Base-by-base conservation (phyloP, 1,140 invertebrate genomes). In the Solenopsis invicta region DNA sequence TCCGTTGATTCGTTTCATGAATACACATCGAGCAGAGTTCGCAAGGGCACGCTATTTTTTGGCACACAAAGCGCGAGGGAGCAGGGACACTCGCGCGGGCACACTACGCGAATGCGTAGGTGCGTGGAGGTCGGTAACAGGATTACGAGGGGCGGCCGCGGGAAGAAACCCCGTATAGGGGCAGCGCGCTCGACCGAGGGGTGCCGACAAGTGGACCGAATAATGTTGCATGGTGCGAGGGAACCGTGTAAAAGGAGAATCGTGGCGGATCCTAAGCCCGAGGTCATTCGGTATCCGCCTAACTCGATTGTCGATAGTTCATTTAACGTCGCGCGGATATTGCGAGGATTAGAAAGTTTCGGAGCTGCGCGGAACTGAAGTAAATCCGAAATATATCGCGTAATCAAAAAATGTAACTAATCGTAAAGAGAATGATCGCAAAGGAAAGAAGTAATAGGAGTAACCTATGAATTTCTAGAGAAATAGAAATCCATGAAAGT, bases 131-230 rank as follows among this genome's bases (percentile, higher is more conserved):
- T 87, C 78, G 78, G 80, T 93, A 93, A 93, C 90, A 88, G 92
- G 92, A 93, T 93, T 93, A 92, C 56, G 86, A 84, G 85, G 92
- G 89, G 89, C 59, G 88, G 77, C 72, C 74, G 56, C 54, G 59
- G 21, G 50, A 66, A 71, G 85, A 64, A 71, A 18, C 66, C 52
- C n/a, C 0, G 85, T 66, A 89, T 88, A 90, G 88, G 88, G 88
- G 86, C 64, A 87, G 67, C 80, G 59, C 24, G 10, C 72, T 12
- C 80, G 74, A 54, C 50, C 56, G 74, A 89, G 81, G 91, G 92
- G 91, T 93, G 85, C 75, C 66, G 87, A 93, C 92, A 93, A 93
- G 92, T 93, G 92, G 92, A 92, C 91, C 92, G 90, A 90, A 91
- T 93, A 92, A 92, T 93, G 62, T 88, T 91, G 87, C 77, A 59